Evolutionary conservation across 2,797 vertebrate genomes (phyloP), one percentile per base, ranked within the genome.

Genomic region (Sebastes umbrosus): DNA sequence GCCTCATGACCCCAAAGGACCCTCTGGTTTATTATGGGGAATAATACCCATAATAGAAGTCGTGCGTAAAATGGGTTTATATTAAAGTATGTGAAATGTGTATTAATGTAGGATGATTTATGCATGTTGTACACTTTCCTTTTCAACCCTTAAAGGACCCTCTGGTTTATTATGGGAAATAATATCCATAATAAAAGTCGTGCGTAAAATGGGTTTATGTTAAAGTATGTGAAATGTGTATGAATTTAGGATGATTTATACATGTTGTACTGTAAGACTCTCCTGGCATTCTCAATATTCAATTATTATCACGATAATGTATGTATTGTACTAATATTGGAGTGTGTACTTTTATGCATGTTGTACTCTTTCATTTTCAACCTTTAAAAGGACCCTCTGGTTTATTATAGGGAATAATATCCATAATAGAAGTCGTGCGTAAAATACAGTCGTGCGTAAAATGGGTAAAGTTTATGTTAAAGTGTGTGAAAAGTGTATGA

Each of bases 11-110:
- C 10, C 10, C 2, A 1, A 1, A 6, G 13, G 1, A 63, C 3
- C 4, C 10, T 27, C 5, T 12, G 8, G 2, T 52, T 57, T 32
- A 43, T 16, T 43, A 16, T 31, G 7, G 11, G 8, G 9, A 58
- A 73, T 22, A 34, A 24, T 13, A 50, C 5, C 18, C 46, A 50
- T 20, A 20, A 24, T 8, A 29, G 12, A 54, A 72, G 27, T n/a
- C 5, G 18, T 69, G 80, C 80, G 65, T 72, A 70, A 84, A 69
- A 69, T 29, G 2, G 2, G 1, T 60, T 46, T 60, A 69, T 8
- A 2, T 55, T 55, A 12, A 3, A 36, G 34, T 36, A 13, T 36
- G 34, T 36, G 34, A 36, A 36, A 36, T 13, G 34, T 36, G 34
- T 36, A 36, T 36, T 2, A 36, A 36, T 36, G 11, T 36, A 36